Conservation (phyloP, 2,888 invertebrate genomes). For the Himalopsyche kuldschensis region DNA sequence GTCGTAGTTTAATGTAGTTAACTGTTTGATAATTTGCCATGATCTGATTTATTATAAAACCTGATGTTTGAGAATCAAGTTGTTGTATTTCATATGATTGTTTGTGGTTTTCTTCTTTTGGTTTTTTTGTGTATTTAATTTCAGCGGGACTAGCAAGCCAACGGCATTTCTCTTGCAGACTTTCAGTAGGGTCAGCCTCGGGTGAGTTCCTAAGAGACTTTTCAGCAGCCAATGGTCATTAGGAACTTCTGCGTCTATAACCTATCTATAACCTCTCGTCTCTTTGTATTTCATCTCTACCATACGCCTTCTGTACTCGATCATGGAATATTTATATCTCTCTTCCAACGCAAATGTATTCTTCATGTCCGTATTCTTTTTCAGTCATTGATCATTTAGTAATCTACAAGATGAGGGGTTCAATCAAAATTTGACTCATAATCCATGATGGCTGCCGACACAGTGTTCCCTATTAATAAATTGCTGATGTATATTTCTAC, state of each 20-base stretch:
- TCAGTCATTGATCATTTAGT: no score
- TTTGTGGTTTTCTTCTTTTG: conserved; percentile 41
- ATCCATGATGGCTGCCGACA: no score
- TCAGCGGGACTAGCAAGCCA: conserved; percentile 72
- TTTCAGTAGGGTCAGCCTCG: conserved; percentile 70
- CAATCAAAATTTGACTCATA: no score
- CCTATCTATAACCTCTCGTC: background rate
- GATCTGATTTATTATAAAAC: no score
- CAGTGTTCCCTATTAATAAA: no score
- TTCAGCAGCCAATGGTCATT: conserved; percentile 32
- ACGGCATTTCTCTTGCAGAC: conserved; percentile 73
- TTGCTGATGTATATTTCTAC: no score
- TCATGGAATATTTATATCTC: no score
- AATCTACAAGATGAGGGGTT: no score
- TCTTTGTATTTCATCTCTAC: background rate
- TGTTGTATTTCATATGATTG: background rate
- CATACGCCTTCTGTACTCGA: background rate
- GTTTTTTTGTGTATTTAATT: conserved; percentile 60
- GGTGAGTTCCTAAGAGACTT: conserved; percentile 63
- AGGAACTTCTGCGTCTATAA: conserved; percentile 12
- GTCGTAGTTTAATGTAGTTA: no score
- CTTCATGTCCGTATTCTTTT: no score
- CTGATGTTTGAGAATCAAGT: background rate
- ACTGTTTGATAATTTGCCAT: no score
- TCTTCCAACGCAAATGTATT: no score